Base-by-base conservation (phyloP, 2,113 vertebrate genomes). In the Trichomycterus rosablanca region DNA sequence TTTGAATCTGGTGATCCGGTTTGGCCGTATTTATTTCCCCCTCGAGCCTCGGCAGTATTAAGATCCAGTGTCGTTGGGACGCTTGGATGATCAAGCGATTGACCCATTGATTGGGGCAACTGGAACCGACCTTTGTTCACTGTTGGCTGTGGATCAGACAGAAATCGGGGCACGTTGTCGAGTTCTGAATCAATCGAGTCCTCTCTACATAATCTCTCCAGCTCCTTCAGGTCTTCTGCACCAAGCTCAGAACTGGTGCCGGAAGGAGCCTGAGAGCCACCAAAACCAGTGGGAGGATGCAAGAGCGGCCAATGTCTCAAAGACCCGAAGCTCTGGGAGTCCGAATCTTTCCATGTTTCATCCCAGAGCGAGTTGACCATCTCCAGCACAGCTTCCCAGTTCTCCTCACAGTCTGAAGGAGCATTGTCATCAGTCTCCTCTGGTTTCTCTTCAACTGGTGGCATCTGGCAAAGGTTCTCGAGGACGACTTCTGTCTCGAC, bases 301-400 rank as follows among this genome's bases (percentile, higher is more conserved):
- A 89, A 80, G 18, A 89, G 80, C 24, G 87, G 87, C 87, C 87
- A 89, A 3, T 75, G 77, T 18, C 80, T 81, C 28, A 89, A 67
- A 2, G 87, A 87, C 15, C 82, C 85, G 0, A 80, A 75, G 22
- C 74, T 65, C 61, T 67, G 69, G 2, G 80, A 82, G 59, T 86
- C 84, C 1, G 74, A 39, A 40, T 86, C 85, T 2, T 75, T 78
- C 77, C 78, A 83, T 7, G 76, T 67, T 0, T 83, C 84, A 42
- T 87, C 85, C 87, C 87, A 89, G 57, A 88, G 54, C 0, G 81
- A 84, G 68, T 86, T 84, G 24, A 88, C 86, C 81, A 88, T 84
- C 14, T 86, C 80, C 4, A 89, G 78, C 6, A 89, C 81, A 2
- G 74, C 58, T 18, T 87, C 85, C 87, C 87, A 89, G 22, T 76